Evolutionary conservation across 2,797 vertebrate species (phyloP), one percentile per base, ranked within the genome.

Genomic region (Rhinogobio ventralis): DNA sequence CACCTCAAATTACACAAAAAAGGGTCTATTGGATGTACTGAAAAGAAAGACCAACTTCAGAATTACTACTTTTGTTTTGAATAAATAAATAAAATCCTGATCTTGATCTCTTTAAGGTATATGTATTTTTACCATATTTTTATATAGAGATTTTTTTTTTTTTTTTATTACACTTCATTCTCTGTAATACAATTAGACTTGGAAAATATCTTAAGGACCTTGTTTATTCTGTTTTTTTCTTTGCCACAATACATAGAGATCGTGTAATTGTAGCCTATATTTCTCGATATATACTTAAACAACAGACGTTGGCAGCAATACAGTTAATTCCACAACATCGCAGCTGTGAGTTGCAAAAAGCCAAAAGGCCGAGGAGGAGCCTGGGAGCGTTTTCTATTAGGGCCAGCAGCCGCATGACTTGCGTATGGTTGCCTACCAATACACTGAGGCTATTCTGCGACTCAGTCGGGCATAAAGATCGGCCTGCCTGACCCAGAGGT

Each of bases 401-500:
- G 42, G 94, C 93, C 93, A 91, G 76, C 33, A 79, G 80, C 86
- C 92, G 92, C 92, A 94, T 95, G 94, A 95, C 93, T 94, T 90
- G 91, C 91, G 88, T 86, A 88, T 92, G 92, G 93, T 84, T 90
- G 82, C 88, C 92, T 92, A 90, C 92, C 91, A 92, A 92, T 91
- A 92, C 90, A 93, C 86, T 87, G 89, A 82, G 92, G 91, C 93
- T 92, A 91, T 91, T 93, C 91, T 93, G 91, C 92, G 87, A 93
- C 92, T 94, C 92, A 94, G 93, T 87, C 92, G 91, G 92, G 93
- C 94, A 94, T 94, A 92, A 94, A 94, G 95, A 93, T 94, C 92
- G 92, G 91, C 90, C 87, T 89, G 85, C 69, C 90, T 92, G 93
- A 94, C 94, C 93, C 86, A 90, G 82, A 85, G 91, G 93, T 92